Base-by-base conservation (phyloP, 2,113 vertebrate species). In the Spea bombifrons region DNA sequence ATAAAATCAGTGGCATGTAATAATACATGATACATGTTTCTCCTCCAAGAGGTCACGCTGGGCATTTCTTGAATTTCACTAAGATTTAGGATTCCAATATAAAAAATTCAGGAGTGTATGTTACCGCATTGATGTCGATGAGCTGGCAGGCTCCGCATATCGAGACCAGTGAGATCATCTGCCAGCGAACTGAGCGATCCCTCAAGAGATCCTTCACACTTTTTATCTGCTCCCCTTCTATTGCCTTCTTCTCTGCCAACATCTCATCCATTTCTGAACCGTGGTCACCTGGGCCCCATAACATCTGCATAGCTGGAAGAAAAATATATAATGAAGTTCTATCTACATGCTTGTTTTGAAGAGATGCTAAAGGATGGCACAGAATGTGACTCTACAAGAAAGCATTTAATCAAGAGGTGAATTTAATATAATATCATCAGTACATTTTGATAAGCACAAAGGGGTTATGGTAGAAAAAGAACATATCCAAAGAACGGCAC, bases 111-210 rank as follows among this genome's bases (percentile, higher is more conserved):
- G 30, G 30, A 30, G 30, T 52, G 55, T 48, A 15, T 6, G 9
- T 90, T 83, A 92, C 92, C 16, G 90, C 89, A 45, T 90, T 93
- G 82, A 92, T 90, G 77, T 92, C 93, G 82, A 86, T 88, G 17
- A 93, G 83, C 83, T 94, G 93, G 46, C 93, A 61, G 0, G 85
- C 53, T 16, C 8, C 16, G 70, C 85, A 90, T 48, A 67, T 59
- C 13, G 88, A 64, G 4, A 88, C 0, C 74, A 89, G 10, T 48
- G 88, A 88, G 49, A 91, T 61, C 4, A 92, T 82, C 84, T 92
- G 91, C 93, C 92, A 92, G 69, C 88, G 89, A 3, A 92, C 45
- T 0, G 84, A 73, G 65, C 50, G 75, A 69, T 91, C 88, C 50
- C 44, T 79, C 16, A 94, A 17, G 47, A 96, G 89, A 44, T 93